Conservation (phyloP, 2,888 invertebrate genomes). For the Pomacea canaliculata region DNA sequence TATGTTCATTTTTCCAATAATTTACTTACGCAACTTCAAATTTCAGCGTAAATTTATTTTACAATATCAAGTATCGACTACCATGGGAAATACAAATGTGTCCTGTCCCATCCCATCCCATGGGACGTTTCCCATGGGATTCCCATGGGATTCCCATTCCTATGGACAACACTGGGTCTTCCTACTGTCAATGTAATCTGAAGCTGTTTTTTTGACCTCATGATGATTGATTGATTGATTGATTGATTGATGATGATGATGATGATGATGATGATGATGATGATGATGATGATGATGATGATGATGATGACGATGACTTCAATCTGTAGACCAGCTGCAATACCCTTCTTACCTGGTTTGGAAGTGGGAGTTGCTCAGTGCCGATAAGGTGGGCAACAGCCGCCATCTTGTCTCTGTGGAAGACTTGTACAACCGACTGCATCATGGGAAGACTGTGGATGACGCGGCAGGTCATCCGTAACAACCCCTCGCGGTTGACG, state of each 20-base stretch:
- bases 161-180: too few species aligned
- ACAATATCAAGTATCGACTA: too few species aligned
- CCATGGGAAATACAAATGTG: too few species aligned
- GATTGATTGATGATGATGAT: too few species aligned
- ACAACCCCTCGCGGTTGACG: constrained; percentile 46
- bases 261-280: neutral
- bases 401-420: constrained; percentile 66
- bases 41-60: too few species aligned
- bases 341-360: constrained; percentile 26
- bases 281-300: constrained; percentile 3
- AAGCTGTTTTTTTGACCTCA: neutral
- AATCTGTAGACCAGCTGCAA: neutral
- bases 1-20: too few species aligned
- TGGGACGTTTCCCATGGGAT: too few species aligned
- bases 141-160: too few species aligned
- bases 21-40: too few species aligned
- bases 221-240: too few species aligned
- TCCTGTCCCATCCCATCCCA: too few species aligned
- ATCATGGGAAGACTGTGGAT: constrained; percentile 71
- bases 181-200: too few species aligned
- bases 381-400: constrained; percentile 72
- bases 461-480: constrained; percentile 70
- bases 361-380: constrained; percentile 70
- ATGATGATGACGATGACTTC: constrained; percentile 3
- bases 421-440: constrained; percentile 71